Evolutionary conservation across 1,140 invertebrate genomes (phyloP).

Genomic region (Zaprionus camerounensis): DNA sequence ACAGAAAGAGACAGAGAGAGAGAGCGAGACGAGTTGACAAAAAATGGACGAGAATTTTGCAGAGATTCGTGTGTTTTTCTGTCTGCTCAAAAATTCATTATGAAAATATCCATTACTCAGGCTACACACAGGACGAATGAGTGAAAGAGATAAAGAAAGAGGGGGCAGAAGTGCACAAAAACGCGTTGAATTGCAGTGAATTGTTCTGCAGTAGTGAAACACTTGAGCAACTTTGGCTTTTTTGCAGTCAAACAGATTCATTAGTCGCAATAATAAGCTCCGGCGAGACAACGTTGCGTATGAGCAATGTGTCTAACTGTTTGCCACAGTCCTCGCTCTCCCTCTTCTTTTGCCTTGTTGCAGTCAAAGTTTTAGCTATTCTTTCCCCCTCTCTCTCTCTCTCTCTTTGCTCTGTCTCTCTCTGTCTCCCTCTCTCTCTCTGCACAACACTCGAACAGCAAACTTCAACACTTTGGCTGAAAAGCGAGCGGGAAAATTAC

Average conservation of each 20-base stretch:
- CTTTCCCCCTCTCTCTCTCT: background rate
- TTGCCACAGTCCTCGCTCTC: background rate
- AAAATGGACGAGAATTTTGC: conserved; percentile 34
- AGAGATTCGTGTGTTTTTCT: conserved; percentile 34
- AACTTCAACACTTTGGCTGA: conserved; percentile 77
- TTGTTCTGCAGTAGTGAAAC: conserved; percentile 31
- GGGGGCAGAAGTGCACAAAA: conserved; percentile 3
- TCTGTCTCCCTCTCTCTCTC: background rate
- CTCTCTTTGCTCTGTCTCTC: too few relatives aligned
- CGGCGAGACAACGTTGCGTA: conserved; percentile 11
- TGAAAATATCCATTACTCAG: conserved; percentile 74
- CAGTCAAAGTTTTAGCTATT: background rate
- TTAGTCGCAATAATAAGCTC: conserved; percentile 80
- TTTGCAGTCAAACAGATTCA: conserved; percentile 76
- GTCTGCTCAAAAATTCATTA: conserved; percentile 65
- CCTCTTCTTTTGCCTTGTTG: background rate
- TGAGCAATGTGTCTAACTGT: conserved; percentile 3
- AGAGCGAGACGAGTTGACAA: conserved; percentile 3
- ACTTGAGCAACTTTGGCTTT: conserved; percentile 70
- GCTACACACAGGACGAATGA: conserved; percentile 22
- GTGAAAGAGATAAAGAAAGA: background rate
- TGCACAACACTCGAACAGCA: conserved; percentile 66
- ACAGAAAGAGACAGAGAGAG: background rate
- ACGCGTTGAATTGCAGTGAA: conserved; percentile 2
- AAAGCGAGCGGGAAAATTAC: conserved; percentile 60